These are phyloP conservation scores for Nomada fucata DNA, from an alignment of 2,888 invertebrate species.

Conservation along the genomic window DNA sequence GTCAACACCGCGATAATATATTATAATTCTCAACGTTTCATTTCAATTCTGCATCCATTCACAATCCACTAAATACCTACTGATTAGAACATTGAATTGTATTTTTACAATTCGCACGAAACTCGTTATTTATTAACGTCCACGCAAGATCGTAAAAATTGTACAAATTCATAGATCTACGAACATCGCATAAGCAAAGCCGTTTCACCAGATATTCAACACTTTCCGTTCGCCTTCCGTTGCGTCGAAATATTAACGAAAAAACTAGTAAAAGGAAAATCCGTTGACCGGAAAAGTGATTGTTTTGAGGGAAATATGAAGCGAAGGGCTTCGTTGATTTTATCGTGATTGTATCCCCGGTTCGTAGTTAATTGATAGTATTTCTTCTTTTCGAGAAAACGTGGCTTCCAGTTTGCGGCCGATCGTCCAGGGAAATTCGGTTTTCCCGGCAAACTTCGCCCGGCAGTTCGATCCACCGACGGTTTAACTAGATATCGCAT, in stretches of 20 bases:
- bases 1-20: too few species aligned
- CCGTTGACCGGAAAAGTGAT: slow-evolving; percentile 2
- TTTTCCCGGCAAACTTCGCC: slow-evolving; percentile 57
- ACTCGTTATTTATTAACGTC: too few species aligned
- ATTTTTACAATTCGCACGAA: too few species aligned
- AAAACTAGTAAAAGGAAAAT: not conserved
- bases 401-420: slow-evolving; percentile 39
- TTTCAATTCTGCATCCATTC: too few species aligned
- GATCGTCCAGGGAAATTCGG: slow-evolving; percentile 46
- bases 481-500: slow-evolving; percentile 54
- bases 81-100: too few species aligned
- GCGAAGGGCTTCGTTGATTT: slow-evolving; percentile 4
- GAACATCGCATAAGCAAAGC: too few species aligned
- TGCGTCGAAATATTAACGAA: not conserved
- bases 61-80: too few species aligned
- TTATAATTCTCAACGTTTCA: too few species aligned
- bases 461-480: slow-evolving; percentile 40
- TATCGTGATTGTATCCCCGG: slow-evolving; percentile 2
- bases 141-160: too few species aligned
- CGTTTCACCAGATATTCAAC: not conserved
- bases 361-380: slow-evolving; percentile 29
- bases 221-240: not conserved
- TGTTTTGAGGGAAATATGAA: not conserved
- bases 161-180: too few species aligned
- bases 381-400: slow-evolving; percentile 34